Evolutionary conservation across 1,140 invertebrate species (phyloP).

Genomic region (Pogonomyrmex californicus): DNA sequence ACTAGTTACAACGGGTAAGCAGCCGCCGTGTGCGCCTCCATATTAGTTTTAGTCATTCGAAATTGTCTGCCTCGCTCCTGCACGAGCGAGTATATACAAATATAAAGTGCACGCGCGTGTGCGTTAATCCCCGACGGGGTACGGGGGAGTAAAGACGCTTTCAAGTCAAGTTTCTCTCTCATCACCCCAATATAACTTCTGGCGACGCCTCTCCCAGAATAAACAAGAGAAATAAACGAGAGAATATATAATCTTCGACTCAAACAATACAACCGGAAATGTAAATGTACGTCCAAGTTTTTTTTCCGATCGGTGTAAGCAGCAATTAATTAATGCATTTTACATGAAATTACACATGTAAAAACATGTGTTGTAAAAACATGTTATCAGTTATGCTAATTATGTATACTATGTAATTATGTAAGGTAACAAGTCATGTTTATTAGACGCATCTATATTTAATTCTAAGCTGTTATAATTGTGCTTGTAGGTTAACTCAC

Average conservation of each 20-base stretch:
- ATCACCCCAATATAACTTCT: neutral
- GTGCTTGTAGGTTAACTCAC: neutral
- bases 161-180: neutral
- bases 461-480: neutral
- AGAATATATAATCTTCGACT: neutral
- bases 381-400: neutral
- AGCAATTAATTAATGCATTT: neutral
- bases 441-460: neutral
- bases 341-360: neutral
- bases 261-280: neutral
- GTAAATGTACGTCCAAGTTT: neutral
- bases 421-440: neutral
- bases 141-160: neutral
- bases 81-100: neutral
- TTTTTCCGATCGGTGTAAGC: neutral
- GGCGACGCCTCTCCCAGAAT: neutral
- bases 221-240: neutral
- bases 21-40: constrained; percentile 37
- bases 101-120: neutral
- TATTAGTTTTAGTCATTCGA: constrained; percentile 64
- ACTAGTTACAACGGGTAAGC: constrained; percentile 62
- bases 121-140: neutral
- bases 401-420: neutral
- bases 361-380: neutral
- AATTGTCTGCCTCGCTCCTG: constrained; percentile 29